phyloP scores from a whole-genome alignment of 1,140 invertebrate genomes.

The Reticulitermes speratus region DNA sequence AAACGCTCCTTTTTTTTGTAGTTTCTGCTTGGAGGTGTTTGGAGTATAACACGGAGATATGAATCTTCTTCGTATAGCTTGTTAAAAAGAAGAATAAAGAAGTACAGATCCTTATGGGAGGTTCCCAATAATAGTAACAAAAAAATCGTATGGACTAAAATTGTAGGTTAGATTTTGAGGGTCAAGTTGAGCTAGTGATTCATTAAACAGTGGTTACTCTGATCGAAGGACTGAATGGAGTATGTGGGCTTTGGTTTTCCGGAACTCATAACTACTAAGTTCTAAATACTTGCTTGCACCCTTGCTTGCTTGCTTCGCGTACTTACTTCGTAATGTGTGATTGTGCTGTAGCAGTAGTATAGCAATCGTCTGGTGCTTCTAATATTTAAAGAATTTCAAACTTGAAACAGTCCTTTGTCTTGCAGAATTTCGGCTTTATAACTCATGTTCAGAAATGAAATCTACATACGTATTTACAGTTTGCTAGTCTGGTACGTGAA shows the following conservation, averaged over 20 bases:
- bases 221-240: background rate
- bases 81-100: background rate
- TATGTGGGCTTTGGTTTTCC: background rate
- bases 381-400: too few relatives aligned
- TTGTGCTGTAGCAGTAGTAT: too few relatives aligned
- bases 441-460: too few relatives aligned
- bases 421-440: too few relatives aligned
- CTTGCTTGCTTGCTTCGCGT: too few relatives aligned
- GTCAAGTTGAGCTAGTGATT: background rate
- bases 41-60: background rate
- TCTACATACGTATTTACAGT: too few relatives aligned
- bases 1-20: background rate
- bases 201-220: background rate
- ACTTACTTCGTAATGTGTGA: too few relatives aligned
- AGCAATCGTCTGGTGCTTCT: too few relatives aligned
- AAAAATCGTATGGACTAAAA: background rate
- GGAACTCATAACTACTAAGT: background rate
- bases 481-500: too few relatives aligned
- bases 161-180: background rate
- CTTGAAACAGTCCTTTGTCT: too few relatives aligned
- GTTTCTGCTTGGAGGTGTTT: background rate
- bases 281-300: background rate
- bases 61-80: background rate
- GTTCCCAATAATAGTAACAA: background rate
- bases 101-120: background rate